A percentile compares a stretch with the other conserved stretches of the same genome.
Conservation (phyloP, 2,797 vertebrate species). For the Hirundo rustica region DNA sequence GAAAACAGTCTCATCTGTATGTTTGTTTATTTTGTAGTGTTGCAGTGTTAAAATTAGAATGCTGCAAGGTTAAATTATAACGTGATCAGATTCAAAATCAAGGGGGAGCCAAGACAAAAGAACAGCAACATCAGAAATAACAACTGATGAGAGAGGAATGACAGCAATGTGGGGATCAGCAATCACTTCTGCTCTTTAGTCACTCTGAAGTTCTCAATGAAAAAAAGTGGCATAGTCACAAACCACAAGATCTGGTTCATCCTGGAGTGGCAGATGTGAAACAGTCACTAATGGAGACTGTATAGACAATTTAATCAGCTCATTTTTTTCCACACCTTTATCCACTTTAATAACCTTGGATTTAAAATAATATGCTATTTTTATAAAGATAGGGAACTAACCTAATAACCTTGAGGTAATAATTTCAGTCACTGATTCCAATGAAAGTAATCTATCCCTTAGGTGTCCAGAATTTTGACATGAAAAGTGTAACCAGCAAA, state of each 20-base stretch:
- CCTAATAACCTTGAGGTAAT: background rate
- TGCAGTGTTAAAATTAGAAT: slow-evolving; percentile 50
- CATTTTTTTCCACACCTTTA: slow-evolving; percentile 24
- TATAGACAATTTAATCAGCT: slow-evolving; percentile 12
- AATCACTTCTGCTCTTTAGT: background rate
- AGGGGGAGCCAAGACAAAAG: background rate
- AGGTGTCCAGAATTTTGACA: background rate
- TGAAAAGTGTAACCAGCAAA: background rate
- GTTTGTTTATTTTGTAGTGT: background rate
- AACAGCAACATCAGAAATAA: slow-evolving; percentile 33
- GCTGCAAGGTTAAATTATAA: slow-evolving; percentile 37
- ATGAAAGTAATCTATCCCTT: background rate
- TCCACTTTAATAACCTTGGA: slow-evolving; percentile 5
- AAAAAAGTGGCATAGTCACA: slow-evolving; percentile 11
- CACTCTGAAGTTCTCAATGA: background rate
- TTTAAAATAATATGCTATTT: slow-evolving; percentile 27
- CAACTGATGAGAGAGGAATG: background rate
- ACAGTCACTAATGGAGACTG: background rate
- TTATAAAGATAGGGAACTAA: slow-evolving; percentile 35
- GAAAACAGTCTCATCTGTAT: background rate
- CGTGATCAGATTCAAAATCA: slow-evolving; percentile 27
- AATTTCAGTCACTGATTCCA: slow-evolving; percentile 12
- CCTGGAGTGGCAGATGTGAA: slow-evolving; percentile 18
- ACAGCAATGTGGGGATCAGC: background rate
- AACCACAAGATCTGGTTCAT: background rate